Conservation (phyloP, 2,797 vertebrate genomes). For the Pseudocheirus occidentalis region DNA sequence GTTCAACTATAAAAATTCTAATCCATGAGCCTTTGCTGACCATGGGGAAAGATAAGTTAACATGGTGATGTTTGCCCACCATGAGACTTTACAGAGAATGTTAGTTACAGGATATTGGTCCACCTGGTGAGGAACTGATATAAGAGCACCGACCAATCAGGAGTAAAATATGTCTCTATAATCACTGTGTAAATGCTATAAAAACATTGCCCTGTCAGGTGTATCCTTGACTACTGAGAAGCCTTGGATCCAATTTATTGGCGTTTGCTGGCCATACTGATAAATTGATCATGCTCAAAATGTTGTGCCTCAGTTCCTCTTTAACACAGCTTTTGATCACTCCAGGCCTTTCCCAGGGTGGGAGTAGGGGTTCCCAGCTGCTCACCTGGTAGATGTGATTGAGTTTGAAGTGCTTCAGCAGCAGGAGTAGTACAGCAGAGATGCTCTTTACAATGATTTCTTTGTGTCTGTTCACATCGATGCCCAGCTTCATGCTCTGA, state of each 20-base stretch:
- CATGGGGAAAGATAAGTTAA: background rate
- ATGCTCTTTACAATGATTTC: slow-evolving; percentile 98
- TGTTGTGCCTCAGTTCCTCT: background rate
- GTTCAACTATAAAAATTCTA: background rate
- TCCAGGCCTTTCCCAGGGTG: background rate
- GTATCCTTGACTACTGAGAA: background rate
- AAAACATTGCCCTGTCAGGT: too few relatives aligned
- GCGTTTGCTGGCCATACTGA: background rate
- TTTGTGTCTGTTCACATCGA: slow-evolving; percentile 98
- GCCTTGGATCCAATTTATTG: background rate
- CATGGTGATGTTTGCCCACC: background rate
- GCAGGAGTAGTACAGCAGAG: slow-evolving; percentile 93
- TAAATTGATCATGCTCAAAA: background rate
- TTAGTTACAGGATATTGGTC: background rate
- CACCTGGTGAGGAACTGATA: background rate
- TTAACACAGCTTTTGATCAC: background rate
- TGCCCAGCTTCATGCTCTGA: slow-evolving; percentile 98
- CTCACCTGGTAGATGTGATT: slow-evolving; percentile 97
- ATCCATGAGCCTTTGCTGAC: background rate
- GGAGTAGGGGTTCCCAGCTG: background rate
- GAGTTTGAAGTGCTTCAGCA: slow-evolving; percentile 97
- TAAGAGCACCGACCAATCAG: background rate
- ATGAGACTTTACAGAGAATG: background rate
- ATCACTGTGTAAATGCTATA: background rate
- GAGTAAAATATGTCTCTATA: background rate